phyloP scores from a whole-genome alignment of 2,797 vertebrate genomes.

The Hippopotamyrus pictus region DNA sequence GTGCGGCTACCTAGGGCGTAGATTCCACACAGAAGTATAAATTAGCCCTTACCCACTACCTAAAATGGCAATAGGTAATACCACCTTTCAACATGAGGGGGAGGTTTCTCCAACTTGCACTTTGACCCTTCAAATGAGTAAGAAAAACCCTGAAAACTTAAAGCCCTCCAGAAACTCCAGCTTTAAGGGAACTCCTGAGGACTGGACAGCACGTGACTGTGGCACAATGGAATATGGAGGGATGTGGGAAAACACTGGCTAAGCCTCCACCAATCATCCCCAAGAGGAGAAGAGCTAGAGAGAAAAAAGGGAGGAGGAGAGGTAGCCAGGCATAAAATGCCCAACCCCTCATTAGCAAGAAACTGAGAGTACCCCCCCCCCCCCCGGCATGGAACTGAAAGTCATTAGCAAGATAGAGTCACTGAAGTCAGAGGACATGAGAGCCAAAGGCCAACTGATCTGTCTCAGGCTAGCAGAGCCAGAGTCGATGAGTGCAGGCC shows the following conservation, averaged over 20 bases:
- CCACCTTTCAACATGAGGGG: neutral
- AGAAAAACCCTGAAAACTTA: neutral
- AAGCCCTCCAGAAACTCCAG: neutral
- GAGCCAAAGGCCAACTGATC: neutral
- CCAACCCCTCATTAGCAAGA: neutral
- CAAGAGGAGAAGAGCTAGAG: neutral
- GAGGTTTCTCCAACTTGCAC: neutral
- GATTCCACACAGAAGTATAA: neutral
- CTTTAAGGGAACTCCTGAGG: neutral
- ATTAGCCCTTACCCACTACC: neutral
- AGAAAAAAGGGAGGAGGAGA: neutral
- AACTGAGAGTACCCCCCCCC: neutral
- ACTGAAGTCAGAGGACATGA: neutral
- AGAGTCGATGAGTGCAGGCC: neutral
- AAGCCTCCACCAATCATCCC: neutral
- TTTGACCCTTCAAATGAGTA: neutral
- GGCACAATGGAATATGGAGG: neutral
- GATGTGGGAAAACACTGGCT: neutral
- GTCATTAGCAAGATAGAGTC: constrained; percentile 15
- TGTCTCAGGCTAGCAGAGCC: neutral
- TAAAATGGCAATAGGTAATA: neutral
- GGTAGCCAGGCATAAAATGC: no score
- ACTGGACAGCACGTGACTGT: neutral
- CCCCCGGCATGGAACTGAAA: neutral
- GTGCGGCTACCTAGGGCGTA: neutral